Percentiles rank a stretch among this genome's conserved stretches.
These are phyloP conservation scores for Mareca penelope DNA, from an alignment of 2,797 vertebrate genomes.

Conservation along the genomic window DNA sequence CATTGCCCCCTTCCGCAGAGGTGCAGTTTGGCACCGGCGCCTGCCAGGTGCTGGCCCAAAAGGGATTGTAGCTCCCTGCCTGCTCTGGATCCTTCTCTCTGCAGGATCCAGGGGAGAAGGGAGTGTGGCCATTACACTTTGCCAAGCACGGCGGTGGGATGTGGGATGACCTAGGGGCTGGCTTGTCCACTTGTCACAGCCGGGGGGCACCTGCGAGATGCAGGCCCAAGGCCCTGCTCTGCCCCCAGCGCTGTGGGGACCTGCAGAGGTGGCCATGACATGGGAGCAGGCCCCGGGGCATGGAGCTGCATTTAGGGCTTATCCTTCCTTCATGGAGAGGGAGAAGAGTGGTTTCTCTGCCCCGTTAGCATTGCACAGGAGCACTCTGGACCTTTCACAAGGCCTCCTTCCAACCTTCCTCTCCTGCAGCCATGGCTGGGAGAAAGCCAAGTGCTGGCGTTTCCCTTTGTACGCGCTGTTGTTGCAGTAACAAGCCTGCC, in stretches of 20 bases:
- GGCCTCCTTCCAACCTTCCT: not conserved
- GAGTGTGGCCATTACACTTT: not conserved
- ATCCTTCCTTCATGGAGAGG: not conserved
- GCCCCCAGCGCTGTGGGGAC: not conserved
- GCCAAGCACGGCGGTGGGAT: not conserved
- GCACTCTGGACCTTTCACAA: not conserved
- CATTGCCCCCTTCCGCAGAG: rapidly evolving
- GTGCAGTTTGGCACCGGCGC: not conserved
- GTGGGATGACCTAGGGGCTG: not conserved
- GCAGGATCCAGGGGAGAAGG: not conserved
- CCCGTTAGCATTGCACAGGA: not conserved
- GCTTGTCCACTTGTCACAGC: not conserved
- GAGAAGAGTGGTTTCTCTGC: not conserved
- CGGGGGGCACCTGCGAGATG: not conserved
- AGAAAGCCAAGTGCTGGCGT: not conserved
- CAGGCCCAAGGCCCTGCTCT: not conserved
- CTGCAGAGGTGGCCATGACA: not conserved
- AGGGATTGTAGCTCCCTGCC: not conserved
- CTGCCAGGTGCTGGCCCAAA: not conserved
- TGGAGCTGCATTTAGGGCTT: not conserved
- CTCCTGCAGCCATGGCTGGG: not conserved
- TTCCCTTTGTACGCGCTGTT: not conserved
- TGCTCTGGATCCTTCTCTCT: not conserved
- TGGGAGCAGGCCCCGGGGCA: not conserved
- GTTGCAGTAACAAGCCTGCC: not conserved